A percentile compares a stretch with the other conserved stretches of the same genome.
These are phyloP conservation scores for Physocephala rufipes DNA, from an alignment of 2,888 invertebrate species.

Conservation along the genomic window DNA sequence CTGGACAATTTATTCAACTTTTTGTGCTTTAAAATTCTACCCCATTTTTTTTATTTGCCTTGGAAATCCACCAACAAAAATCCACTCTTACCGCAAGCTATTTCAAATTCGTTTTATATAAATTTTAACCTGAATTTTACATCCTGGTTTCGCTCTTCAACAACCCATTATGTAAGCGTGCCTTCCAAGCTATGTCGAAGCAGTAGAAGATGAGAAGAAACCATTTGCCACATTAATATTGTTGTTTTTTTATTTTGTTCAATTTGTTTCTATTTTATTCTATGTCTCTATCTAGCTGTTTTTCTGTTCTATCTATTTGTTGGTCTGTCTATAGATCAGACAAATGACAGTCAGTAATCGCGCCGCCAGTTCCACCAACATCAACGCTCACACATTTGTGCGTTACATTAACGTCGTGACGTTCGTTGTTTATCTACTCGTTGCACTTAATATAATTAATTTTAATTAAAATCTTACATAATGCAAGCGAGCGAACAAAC, in stretches of 20 bases:
- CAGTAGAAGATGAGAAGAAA: too few species aligned
- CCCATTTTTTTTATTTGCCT: too few species aligned
- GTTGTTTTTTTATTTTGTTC: too few species aligned
- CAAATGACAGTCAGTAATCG: neutral
- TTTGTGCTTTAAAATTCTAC: neutral
- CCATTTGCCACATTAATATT: too few species aligned
- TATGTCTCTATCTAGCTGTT: neutral
- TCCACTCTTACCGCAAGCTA: neutral
- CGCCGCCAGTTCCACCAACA: too few species aligned
- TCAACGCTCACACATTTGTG: neutral
- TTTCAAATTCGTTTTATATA: too few species aligned
- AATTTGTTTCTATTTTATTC: neutral
- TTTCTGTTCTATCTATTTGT: neutral
- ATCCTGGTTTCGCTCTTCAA: neutral
- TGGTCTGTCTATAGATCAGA: neutral
- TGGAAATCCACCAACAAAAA: neutral
- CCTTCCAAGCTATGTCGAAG: too few species aligned
- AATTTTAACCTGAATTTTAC: neutral
- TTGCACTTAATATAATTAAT: conserved; percentile 65
- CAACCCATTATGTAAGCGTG: neutral
- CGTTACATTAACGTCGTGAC: conserved; percentile 11
- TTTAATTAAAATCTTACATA: conserved; percentile 64
- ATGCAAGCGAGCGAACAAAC: conserved; percentile 46
- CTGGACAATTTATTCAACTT: neutral
- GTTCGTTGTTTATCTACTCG: conserved; percentile 51